Evolutionary conservation across 2,797 vertebrate species (phyloP), one percentile per base, ranked within the genome.

Genomic region (Etheostoma perlongum): DNA sequence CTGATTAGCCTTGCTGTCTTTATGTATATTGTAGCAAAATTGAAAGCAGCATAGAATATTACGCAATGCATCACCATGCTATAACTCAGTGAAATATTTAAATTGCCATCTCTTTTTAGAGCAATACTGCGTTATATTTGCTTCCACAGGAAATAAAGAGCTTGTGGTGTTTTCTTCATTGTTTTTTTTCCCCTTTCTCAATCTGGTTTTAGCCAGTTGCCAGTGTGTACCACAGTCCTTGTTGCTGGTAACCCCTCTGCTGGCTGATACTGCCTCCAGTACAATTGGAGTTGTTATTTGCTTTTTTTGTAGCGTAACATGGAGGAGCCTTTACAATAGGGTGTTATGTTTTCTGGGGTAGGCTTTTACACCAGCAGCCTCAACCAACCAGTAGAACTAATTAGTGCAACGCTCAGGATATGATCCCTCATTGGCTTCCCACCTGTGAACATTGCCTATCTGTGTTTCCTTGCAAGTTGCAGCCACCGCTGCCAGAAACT

Each of bases 341-440:
- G 36, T 27, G 59, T 53, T 23, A 27, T 1, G 21, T 53, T 53
- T 33, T 46, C 12, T 15, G 47, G 44, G 76, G 49, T 54, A 40
- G 58, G 21, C 13, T 44, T 55, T 30, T 42, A 74, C 46, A 8
- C 72, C 52, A 74, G 76, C 60, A 48, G n/a, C 19, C 33, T 15
- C 9, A 21, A 23, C 33, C 51, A 59, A 46, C 53, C 66, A 40
- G 21, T 4, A 36, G n/a, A 36, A 48, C 36, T 40, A 63, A 47
- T 54, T 48, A 66, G 51, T 69, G 65, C 55, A 57, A 59, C n/a
- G 1, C 15, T 46, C 46, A 74, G 54, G 30, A 53, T 65, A 25
- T 42, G 48, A 83, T 78, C 72, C 74, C 53, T 53, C 57, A n/a
- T 48, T 42, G 40, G 16, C 67, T 72, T 55, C 62, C 57, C 58